These are phyloP conservation scores for Ceratoteleas bidentatus DNA, from an alignment of 1,140 invertebrate genomes.

Conservation along the genomic window DNA sequence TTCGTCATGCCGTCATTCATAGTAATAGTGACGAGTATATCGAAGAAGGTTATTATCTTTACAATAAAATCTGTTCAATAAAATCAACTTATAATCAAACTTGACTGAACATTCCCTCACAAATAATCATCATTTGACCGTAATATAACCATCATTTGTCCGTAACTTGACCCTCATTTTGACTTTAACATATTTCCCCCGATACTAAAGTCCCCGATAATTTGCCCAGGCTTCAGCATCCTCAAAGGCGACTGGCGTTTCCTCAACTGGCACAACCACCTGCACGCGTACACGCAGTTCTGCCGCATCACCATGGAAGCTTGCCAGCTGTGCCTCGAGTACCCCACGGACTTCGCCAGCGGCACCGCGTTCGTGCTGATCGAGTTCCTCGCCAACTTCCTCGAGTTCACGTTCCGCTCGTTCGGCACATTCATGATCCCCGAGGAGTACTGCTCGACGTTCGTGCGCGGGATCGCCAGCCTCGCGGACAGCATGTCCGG, in stretches of 20 bases:
- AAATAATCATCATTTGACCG: too few species aligned
- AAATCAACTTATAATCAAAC: too few species aligned
- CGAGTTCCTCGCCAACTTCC: constrained; percentile 38
- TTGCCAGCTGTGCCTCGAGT: constrained; percentile 68
- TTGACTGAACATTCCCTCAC: too few species aligned
- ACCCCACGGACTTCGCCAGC: constrained; percentile 34
- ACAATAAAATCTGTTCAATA: too few species aligned
- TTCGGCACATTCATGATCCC: neutral
- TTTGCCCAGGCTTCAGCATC: too few species aligned
- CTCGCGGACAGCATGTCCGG: constrained; percentile 47
- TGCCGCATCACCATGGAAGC: constrained; percentile 69
- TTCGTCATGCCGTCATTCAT: constrained; percentile 69
- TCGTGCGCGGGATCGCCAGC: constrained; percentile 35
- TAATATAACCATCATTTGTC: too few species aligned
- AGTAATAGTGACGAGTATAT: constrained; percentile 64
- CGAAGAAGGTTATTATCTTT: constrained; percentile 10
- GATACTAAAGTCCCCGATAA: too few species aligned
- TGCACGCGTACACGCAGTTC: constrained; percentile 54
- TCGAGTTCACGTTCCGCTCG: constrained; percentile 13
- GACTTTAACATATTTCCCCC: too few species aligned
- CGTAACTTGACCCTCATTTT: too few species aligned
- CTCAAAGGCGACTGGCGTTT: constrained; percentile 20
- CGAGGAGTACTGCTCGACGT: constrained; percentile 3
- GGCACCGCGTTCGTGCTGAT: constrained; percentile 46
- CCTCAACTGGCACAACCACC: constrained; percentile 52